Conservation (phyloP, 1,140 invertebrate species). For the Oppia nitens region DNA sequence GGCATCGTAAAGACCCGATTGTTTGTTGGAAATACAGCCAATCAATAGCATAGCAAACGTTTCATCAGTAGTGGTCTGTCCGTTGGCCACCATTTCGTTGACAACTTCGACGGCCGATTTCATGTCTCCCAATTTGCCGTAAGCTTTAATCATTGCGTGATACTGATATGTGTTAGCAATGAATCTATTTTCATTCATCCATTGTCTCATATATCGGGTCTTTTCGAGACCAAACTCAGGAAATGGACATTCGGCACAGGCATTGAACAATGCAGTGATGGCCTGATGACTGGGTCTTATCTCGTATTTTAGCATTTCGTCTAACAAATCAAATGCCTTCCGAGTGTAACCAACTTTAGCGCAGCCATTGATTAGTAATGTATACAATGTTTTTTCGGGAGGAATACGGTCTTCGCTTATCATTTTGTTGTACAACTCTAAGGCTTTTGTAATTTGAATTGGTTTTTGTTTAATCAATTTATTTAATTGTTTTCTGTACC, state of each 20-base stretch:
- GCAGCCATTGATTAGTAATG: constrained; percentile 57
- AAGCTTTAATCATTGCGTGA: constrained; percentile 77
- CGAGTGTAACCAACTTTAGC: constrained; percentile 59
- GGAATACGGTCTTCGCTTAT: constrained; percentile 52
- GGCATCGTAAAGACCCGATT: constrained; percentile 58
- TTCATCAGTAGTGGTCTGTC: constrained; percentile 41
- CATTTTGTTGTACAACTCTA: constrained; percentile 55
- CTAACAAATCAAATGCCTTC: constrained; percentile 63
- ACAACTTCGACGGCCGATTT: constrained; percentile 54
- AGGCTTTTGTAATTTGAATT: constrained; percentile 37
- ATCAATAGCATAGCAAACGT: constrained; percentile 64
- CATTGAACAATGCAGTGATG: constrained; percentile 70
- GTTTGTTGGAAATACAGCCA: constrained; percentile 54
- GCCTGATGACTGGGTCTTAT: constrained; percentile 45
- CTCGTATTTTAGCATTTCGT: constrained; percentile 55
- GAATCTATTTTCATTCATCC: constrained; percentile 47
- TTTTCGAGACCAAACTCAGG: constrained; percentile 40
- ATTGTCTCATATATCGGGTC: constrained; percentile 43
- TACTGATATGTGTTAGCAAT: constrained; percentile 57
- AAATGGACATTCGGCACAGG: constrained; percentile 61
- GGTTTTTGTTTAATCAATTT: constrained; percentile 4
- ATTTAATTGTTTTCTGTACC: constrained; percentile 1
- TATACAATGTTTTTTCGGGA: constrained; percentile 58
- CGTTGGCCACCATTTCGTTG: constrained; percentile 55
- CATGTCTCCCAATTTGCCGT: constrained; percentile 58